Evolutionary conservation across 2,113 vertebrate species (phyloP).

Genomic region (Triplophysa dalaica): DNA sequence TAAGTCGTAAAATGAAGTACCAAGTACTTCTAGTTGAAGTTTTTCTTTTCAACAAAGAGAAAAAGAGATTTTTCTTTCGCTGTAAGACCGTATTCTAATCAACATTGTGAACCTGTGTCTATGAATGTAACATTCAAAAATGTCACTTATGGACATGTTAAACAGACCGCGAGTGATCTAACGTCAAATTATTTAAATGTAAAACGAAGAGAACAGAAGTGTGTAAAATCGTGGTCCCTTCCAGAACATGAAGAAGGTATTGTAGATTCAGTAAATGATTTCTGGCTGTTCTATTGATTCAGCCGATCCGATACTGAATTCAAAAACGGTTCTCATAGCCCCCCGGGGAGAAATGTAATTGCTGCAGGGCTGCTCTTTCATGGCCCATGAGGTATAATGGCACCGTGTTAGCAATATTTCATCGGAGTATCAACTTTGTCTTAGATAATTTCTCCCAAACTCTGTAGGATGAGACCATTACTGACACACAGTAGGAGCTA

Average conservation of each 20-base stretch:
- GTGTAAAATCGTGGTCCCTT: background rate
- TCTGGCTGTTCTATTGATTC: background rate
- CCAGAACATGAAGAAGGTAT: background rate
- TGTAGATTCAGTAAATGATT: background rate
- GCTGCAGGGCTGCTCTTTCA: conserved; percentile 14
- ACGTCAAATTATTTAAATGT: background rate
- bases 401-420: background rate
- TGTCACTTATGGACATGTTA: background rate
- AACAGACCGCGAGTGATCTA: background rate
- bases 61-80: background rate
- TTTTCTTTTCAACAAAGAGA: conserved; percentile 9
- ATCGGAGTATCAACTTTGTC: background rate
- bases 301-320: background rate
- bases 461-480: background rate
- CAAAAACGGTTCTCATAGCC: background rate
- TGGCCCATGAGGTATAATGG: background rate
- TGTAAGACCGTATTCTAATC: background rate
- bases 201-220: background rate
- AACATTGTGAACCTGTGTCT: background rate
- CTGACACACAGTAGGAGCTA: background rate
- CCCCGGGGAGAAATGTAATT: background rate
- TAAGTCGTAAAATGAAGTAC: background rate
- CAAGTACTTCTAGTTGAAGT: conserved; percentile 8
- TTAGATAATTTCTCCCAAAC: background rate
- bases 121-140: background rate